Evolutionary conservation across 2,888 invertebrate genomes (phyloP).

Genomic region (Sepiola atlantica): DNA sequence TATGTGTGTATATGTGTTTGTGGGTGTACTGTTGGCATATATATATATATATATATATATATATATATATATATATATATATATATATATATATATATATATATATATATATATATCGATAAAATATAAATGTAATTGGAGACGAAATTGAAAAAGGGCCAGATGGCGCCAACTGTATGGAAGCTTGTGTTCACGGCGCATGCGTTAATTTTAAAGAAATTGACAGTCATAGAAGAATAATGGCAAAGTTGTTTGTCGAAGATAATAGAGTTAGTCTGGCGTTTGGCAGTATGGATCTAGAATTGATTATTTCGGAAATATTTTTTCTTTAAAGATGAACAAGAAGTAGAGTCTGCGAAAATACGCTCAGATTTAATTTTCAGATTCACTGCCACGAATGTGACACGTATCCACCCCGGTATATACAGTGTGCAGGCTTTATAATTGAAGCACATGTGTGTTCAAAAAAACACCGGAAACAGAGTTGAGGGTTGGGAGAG

Average conservation of each 20-base stretch:
- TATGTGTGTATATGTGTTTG: no score
- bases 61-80: no score
- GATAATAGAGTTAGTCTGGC: neutral
- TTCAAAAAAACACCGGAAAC: no score
- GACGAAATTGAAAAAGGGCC: neutral
- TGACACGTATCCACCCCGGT: no score
- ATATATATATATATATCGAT: no score
- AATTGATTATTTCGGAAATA: neutral
- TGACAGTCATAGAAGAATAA: neutral
- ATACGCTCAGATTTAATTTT: neutral
- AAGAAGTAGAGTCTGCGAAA: neutral
- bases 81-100: no score
- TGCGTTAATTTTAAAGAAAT: neutral
- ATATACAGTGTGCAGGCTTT: no score
- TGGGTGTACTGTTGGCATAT: no score
- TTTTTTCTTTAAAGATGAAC: neutral
- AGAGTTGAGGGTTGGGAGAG: no score
- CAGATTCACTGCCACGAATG: neutral
- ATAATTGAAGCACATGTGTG: no score
- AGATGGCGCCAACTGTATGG: neutral
- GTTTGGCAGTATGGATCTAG: neutral
- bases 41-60: no score
- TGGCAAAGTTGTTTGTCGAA: neutral
- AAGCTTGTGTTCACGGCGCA: neutral
- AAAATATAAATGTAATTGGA: neutral